Conservation (phyloP, 2,888 invertebrate genomes). For the Tetragonula carbonaria region DNA sequence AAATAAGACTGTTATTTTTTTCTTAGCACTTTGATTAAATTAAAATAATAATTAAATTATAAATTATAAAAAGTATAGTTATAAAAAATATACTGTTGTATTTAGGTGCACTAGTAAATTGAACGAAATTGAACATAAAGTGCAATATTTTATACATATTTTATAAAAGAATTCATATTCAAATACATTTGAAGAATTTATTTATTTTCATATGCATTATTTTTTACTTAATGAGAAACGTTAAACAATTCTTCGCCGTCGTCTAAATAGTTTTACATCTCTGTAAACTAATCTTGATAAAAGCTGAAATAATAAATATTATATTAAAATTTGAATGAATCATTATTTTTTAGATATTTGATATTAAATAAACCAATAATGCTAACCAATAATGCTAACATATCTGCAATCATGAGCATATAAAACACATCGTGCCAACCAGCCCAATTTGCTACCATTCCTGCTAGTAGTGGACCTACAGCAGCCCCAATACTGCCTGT, state of each 20-base stretch:
- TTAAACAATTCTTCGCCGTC: conserved; percentile 66
- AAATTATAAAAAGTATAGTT: conserved; percentile 2
- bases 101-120: conserved; percentile 1
- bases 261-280: conserved; percentile 78
- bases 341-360: not conserved
- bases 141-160: conserved; percentile 35
- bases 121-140: not conserved
- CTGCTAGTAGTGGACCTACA: conserved; percentile 95
- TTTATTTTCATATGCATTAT: conserved; percentile 29
- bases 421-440: conserved; percentile 95
- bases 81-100: no score
- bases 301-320: conserved; percentile 77
- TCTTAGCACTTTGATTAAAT: conserved; percentile 4
- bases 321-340: conserved; percentile 21
- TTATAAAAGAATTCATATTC: conserved; percentile 29
- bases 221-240: conserved; percentile 24
- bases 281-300: conserved; percentile 83
- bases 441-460: conserved; percentile 88
- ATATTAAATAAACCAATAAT: not conserved
- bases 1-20: conserved; percentile 26
- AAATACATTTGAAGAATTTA: conserved; percentile 24
- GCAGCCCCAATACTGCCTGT: conserved; percentile 98
- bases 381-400: conserved; percentile 89
- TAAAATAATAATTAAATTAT: conserved; percentile 22
- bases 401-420: conserved; percentile 94